Evolutionary conservation across 1,140 invertebrate genomes (phyloP), one percentile per base, ranked within the genome.

Genomic region (Coboldia fuscipes): DNA sequence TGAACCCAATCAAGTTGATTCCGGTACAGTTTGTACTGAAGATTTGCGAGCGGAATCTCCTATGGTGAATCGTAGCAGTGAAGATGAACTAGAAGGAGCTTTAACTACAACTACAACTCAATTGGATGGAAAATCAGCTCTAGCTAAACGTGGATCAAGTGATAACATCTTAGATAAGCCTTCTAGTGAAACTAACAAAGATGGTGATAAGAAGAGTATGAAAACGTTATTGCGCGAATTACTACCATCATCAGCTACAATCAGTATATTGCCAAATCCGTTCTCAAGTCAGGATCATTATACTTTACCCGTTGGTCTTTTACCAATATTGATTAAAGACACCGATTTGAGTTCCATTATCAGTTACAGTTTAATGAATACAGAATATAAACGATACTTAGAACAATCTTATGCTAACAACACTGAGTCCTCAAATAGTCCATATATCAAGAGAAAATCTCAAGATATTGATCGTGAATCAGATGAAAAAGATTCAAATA

Each of bases 301-400:
- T 43, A 55, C 66, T 2, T 46, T 71, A 16, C 56, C 66, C 2
- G 37, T 57, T 24, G 61, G 65, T 21, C 49, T 63, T 22, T 65
- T 79, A 13, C 78, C 79, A 2, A 62, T 90, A 7, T 61, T 82
- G 9, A 75, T 92, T 0, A 75, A 78, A 40, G 84, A 90, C 48
- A 67, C 68, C 12, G 84, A 94, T 51, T 75, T 79, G 2, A 86
- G 83, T 40, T 90, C 86, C 1, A 78, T 93, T 30, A 83, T 93
- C 37, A 80, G 86, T 0, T 88, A 84, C 48, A 68, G 82, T 4
- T 47, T 93, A 1, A 66, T 71, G 35, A 78, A 74, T 0, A 46
- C 53, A 15, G 77, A 82, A 24, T 84, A 84, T 43, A 71, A 72
- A 36, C 65, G 62, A 24, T 51, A 62, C 2, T 41, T 76, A 10